These are phyloP conservation scores for Epirrita christyi DNA, from an alignment of 2,888 invertebrate species.

Conservation along the genomic window DNA sequence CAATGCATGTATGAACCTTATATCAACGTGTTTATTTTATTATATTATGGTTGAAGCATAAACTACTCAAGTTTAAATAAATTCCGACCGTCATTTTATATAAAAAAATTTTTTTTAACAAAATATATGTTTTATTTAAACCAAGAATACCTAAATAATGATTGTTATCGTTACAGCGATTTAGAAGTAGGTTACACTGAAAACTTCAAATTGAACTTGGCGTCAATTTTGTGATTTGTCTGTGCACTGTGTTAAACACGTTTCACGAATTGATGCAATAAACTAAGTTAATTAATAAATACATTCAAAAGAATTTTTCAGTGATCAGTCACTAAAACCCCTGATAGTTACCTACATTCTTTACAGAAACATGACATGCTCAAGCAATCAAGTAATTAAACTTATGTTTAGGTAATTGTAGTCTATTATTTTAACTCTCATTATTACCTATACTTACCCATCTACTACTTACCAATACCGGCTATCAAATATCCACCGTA, in stretches of 20 bases:
- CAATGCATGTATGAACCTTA: slow-evolving; percentile 21
- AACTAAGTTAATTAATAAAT: slow-evolving; percentile 18
- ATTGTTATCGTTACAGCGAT: slow-evolving; percentile 42
- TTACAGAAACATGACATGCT: slow-evolving; percentile 9
- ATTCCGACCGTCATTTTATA: neutral
- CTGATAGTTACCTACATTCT: slow-evolving; percentile 8
- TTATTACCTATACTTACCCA: slow-evolving; percentile 2
- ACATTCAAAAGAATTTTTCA: slow-evolving; percentile 43
- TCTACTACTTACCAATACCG: slow-evolving; percentile 13
- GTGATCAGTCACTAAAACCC: slow-evolving; percentile 24
- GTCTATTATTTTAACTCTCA: neutral
- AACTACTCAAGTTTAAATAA: neutral
- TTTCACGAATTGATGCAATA: slow-evolving; percentile 24
- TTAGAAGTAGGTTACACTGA: slow-evolving; percentile 52
- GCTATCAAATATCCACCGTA: slow-evolving; percentile 8
- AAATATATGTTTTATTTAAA: too few relatives aligned
- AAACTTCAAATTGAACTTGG: slow-evolving; percentile 40
- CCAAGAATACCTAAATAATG: neutral
- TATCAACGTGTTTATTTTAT: slow-evolving; percentile 7
- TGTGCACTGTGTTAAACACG: slow-evolving; percentile 31
- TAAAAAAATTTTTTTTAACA: neutral
- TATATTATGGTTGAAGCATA: neutral
- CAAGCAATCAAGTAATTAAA: neutral
- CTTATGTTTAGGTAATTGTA: neutral
- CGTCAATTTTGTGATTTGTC: slow-evolving; percentile 31